A percentile compares a stretch with the other conserved stretches of the same genome.
These are phyloP conservation scores for Platynereis dumerilii DNA, from an alignment of 2,888 invertebrate genomes.

Conservation along the genomic window DNA sequence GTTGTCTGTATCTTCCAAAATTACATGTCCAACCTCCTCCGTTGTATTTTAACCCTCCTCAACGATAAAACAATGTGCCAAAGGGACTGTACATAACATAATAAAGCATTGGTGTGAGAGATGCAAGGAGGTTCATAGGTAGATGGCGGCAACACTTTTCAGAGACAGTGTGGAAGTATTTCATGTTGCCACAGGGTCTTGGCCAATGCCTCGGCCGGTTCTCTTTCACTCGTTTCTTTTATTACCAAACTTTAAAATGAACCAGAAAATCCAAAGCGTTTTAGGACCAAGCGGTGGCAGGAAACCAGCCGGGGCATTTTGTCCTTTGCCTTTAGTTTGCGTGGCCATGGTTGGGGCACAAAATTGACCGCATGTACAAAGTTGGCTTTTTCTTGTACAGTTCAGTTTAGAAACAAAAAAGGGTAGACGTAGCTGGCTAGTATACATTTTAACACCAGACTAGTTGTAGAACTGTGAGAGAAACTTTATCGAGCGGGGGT, in stretches of 20 bases:
- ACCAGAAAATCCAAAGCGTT: too few relatives aligned
- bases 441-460: conserved; percentile 1
- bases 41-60: conserved; percentile 3
- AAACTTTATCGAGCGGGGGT: conserved; percentile 3
- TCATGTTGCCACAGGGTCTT: conserved; percentile 5
- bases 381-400: conserved; percentile 4
- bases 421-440: background rate
- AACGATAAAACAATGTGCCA: conserved; percentile 9
- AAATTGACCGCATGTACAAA: conserved; percentile 5
- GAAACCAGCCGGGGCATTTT: background rate
- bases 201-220: too few relatives aligned
- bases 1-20: conserved; percentile 7
- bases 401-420: background rate
- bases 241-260: too few relatives aligned
- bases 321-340: background rate
- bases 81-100: background rate
- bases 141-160: background rate
- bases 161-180: conserved; percentile 7
- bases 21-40: conserved; percentile 4
- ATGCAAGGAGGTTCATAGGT: too few relatives aligned
- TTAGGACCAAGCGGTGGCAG: too few relatives aligned
- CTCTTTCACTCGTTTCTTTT: too few relatives aligned
- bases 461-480: background rate
- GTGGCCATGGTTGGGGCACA: conserved; percentile 11
- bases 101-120: too few relatives aligned